phyloP scores from a whole-genome alignment of 1,140 invertebrate species.

The Cyclargus thomasi region DNA sequence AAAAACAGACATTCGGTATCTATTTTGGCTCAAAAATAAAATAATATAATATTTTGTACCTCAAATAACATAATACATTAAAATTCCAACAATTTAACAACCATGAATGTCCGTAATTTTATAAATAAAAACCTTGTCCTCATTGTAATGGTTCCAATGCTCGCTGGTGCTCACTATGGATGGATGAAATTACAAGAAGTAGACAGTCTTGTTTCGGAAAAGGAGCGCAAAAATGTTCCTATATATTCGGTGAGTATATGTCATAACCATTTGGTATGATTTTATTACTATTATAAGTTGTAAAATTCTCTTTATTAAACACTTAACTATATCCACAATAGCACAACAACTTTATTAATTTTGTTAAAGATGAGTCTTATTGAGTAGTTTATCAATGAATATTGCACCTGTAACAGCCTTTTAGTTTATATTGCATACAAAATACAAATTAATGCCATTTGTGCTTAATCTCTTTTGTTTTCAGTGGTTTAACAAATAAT shows the following conservation, averaged over 20 bases:
- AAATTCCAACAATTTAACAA: constrained; percentile 14
- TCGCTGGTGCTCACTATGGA: constrained; percentile 70
- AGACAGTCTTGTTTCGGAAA: constrained; percentile 60
- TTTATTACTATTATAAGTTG: too few species aligned
- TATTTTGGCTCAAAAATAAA: not conserved
- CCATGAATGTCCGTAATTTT: constrained; percentile 47
- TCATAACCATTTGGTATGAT: not conserved
- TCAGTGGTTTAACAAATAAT: constrained; percentile 12
- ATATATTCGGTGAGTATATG: constrained; percentile 24
- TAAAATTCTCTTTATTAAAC: too few species aligned
- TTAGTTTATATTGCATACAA: too few species aligned
- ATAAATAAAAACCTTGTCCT: constrained; percentile 65
- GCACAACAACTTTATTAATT: too few species aligned
- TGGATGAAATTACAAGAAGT: constrained; percentile 73
- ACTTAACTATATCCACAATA: not conserved
- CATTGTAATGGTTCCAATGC: constrained; percentile 66
- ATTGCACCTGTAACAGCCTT: too few species aligned
- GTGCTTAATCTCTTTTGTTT: not conserved
- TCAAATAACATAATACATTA: too few species aligned
- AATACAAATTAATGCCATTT: not conserved
- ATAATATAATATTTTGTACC: not conserved
- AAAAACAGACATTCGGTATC: too few species aligned
- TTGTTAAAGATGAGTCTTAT: too few species aligned
- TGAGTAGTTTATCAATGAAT: too few species aligned
- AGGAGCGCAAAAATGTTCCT: constrained; percentile 67